Percentiles rank a stretch among this genome's conserved stretches.
Evolutionary conservation across 1,140 invertebrate genomes (phyloP).

Genomic region (Panagrolaimus sp.): DNA sequence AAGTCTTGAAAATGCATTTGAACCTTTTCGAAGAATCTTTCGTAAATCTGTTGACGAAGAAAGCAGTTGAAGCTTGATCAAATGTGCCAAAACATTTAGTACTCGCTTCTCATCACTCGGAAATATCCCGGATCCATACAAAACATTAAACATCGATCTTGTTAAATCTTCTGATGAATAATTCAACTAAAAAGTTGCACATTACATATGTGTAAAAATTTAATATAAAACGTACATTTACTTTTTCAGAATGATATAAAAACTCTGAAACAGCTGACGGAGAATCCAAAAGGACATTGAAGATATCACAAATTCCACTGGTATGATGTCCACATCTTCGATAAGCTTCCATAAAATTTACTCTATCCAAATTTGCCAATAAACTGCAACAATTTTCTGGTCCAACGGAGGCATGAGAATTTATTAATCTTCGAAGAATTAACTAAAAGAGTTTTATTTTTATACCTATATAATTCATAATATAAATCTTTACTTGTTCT

Average conservation of each 20-base stretch:
- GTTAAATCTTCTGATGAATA: slow-evolving; percentile 65
- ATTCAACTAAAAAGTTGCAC: slow-evolving; percentile 26
- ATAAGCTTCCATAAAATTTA: slow-evolving; percentile 79
- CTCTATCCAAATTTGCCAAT: slow-evolving; percentile 72
- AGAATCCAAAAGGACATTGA: slow-evolving; percentile 31
- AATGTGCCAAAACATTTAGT: slow-evolving; percentile 71
- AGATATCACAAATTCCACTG: slow-evolving; percentile 40
- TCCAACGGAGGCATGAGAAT: slow-evolving; percentile 70
- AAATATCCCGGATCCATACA: slow-evolving; percentile 76
- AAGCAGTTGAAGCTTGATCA: slow-evolving; percentile 75
- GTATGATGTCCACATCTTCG: slow-evolving; percentile 71
- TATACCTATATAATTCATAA: not conserved
- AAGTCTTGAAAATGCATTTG: slow-evolving; percentile 79
- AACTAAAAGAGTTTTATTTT: slow-evolving; percentile 52
- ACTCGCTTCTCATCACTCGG: slow-evolving; percentile 76
- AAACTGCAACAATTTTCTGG: slow-evolving; percentile 72
- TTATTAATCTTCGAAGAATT: slow-evolving; percentile 75
- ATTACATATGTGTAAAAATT: slow-evolving; percentile 22
- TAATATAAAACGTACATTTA: slow-evolving; percentile 62
- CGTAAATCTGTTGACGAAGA: slow-evolving; percentile 75
- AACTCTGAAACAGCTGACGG: slow-evolving; percentile 49
- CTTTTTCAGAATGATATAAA: slow-evolving; percentile 68
- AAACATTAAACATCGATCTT: slow-evolving; percentile 71
- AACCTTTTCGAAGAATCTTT: slow-evolving; percentile 74
- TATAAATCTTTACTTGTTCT: slow-evolving; percentile 32